Base-by-base conservation (phyloP, 2,113 vertebrate species). In the Delphinus delphis region DNA sequence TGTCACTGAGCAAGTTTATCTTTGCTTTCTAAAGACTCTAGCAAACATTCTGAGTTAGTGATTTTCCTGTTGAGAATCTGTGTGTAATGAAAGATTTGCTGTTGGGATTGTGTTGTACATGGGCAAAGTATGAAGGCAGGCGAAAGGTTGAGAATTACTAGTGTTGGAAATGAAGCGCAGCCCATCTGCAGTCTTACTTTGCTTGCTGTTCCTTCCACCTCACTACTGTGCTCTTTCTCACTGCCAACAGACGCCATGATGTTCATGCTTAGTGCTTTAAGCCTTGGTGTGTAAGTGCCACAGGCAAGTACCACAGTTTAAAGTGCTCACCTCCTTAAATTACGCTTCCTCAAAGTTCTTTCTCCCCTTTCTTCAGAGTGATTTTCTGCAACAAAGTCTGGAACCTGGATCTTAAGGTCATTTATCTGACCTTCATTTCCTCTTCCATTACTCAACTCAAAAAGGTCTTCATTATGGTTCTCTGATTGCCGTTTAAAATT, bases 381-480 rank as follows among this genome's bases (percentile, higher is more conserved):
- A 63, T 92, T 93, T 82, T 91, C 47, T 91, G 67, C 23, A 86
- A 28, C 20, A 50, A 2, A 92, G 20, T 94, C 17, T 97, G 84
- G 9, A 38, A 81, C 26, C 50, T 77, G 7, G 7, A 31, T 92
- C 20, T 92, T 90, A 38, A 73, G n/a, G 15, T 47, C 38, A 36
- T 84, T 88, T n/a, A 20, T 60, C 36, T 93, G 73, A 89, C 62
- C 6, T 85, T 95, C n/a, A 77, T 96, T 97, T 97, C 26, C 25
- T 67, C n/a, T 92, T 90, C 31, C 9, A 36, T 89, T 82, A 86
- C n/a, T 68, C 28, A 58, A 3, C 23, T 93, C 63, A 60, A 90
- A 79, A 88, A 83, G 10, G 18, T 76, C 55, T 93, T 97, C 38
- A 28, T 67, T 89, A 15, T 74, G 10, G 28, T 85, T 95, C 44